Percentiles rank a stretch among this genome's conserved stretches.
Conservation (phyloP, 2,113 vertebrate genomes). For the Larimichthys crocea region DNA sequence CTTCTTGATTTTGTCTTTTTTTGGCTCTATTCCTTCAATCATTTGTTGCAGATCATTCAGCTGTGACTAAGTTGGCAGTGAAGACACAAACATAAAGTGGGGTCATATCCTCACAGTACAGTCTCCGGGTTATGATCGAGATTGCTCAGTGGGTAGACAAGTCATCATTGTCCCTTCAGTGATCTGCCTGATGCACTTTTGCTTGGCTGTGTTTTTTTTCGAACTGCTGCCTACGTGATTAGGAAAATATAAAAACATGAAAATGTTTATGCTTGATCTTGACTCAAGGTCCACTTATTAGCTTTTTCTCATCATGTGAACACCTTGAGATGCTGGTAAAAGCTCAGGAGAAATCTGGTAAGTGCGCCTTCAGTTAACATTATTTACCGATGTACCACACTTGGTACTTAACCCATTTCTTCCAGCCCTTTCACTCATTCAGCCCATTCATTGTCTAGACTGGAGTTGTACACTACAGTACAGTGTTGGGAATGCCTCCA, state of each 20-base stretch:
- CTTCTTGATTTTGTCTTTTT: not conserved
- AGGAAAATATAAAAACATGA: not conserved
- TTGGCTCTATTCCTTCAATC: not conserved
- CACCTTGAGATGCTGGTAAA: not conserved
- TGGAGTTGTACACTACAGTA: no score
- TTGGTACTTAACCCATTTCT: no score
- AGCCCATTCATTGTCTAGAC: no score
- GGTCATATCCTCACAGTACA: conserved; percentile 7
- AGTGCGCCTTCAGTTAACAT: no score
- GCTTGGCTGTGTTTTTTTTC: conserved; percentile 3
- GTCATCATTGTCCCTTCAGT: not conserved
- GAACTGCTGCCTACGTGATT: not conserved
- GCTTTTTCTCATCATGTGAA: not conserved
- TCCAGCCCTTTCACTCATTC: no score
- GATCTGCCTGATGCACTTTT: conserved; percentile 16
- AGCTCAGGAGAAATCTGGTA: not conserved
- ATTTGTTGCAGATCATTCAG: conserved; percentile 39
- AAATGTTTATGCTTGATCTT: not conserved
- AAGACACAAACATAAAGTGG: conserved; percentile 32
- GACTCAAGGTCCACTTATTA: not conserved
- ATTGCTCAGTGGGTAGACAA: conserved; percentile 9
- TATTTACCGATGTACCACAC: not conserved
- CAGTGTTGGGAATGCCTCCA: no score
- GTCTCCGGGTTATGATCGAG: conserved; percentile 18
- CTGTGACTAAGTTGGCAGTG: conserved; percentile 45